phyloP scores from a whole-genome alignment of 2,797 vertebrate species.

The Lutjanus argentimaculatus region DNA sequence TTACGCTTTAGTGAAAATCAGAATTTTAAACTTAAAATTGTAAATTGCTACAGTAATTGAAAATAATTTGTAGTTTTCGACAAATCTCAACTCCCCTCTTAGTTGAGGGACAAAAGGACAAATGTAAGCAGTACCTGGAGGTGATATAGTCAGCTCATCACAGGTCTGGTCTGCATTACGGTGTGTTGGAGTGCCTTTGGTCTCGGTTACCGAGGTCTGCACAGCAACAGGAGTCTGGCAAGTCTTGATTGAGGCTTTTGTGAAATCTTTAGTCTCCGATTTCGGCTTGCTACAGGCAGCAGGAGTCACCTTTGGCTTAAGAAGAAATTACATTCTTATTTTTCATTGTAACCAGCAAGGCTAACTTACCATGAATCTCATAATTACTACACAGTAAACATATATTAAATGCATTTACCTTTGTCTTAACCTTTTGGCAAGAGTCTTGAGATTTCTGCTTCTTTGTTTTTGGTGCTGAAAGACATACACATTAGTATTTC shows the following conservation, averaged over 20 bases:
- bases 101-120: background rate
- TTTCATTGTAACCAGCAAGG: conserved; percentile 37
- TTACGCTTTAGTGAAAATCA: no score
- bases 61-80: background rate
- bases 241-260: conserved; percentile 29
- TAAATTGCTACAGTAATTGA: background rate
- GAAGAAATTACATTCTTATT: conserved; percentile 36
- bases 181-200: conserved; percentile 36
- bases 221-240: conserved; percentile 38
- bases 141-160: conserved; percentile 67
- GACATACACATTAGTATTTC: conserved; percentile 60
- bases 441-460: conserved; percentile 73
- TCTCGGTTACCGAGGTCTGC: conserved; percentile 37
- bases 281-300: conserved; percentile 50
- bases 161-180: conserved; percentile 38
- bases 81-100: background rate
- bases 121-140: conserved; percentile 80
- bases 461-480: conserved; percentile 85
- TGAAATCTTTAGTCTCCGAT: conserved; percentile 56
- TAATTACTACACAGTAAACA: background rate
- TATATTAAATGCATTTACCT: conserved; percentile 82
- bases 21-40: no score
- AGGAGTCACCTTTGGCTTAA: conserved; percentile 68
- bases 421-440: conserved; percentile 66
- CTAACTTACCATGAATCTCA: background rate